Evolutionary conservation across 2,888 invertebrate genomes (phyloP).

Genomic region (Steromphala cineraria): DNA sequence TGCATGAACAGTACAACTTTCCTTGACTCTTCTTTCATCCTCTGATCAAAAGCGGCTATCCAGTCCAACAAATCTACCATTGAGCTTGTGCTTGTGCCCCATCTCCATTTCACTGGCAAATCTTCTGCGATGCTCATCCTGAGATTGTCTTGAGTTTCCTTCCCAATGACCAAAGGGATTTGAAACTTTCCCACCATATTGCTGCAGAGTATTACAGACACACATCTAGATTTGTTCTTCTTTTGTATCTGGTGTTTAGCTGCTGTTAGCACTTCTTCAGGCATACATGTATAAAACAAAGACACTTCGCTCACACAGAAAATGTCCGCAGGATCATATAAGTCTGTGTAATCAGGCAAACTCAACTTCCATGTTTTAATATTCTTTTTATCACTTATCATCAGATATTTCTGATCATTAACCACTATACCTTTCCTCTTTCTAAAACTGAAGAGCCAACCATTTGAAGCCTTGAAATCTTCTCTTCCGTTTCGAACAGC

Average conservation of each 20-base stretch:
- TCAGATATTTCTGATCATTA: neutral
- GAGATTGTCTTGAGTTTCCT: neutral
- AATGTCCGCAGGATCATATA: neutral
- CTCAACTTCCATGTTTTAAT: neutral
- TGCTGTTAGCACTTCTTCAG: neutral
- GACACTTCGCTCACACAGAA: neutral
- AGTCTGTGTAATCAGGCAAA: neutral
- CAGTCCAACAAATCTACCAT: neutral
- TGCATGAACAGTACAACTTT: neutral
- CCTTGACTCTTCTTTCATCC: neutral
- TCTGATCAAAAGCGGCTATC: neutral
- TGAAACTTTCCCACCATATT: slow-evolving; percentile 7
- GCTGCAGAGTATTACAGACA: neutral
- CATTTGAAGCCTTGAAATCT: slow-evolving; percentile 36
- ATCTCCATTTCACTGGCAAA: slow-evolving; percentile 4
- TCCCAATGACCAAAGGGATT: neutral
- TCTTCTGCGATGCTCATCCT: neutral
- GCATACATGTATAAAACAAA: neutral
- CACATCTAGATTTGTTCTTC: neutral
- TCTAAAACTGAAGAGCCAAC: slow-evolving; percentile 31
- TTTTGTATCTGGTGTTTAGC: slow-evolving; percentile 11
- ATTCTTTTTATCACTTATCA: neutral
- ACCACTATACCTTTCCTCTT: slow-evolving; percentile 20
- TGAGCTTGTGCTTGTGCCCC: neutral
- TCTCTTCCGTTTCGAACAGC: neutral